Percentiles rank a stretch among this genome's conserved stretches.
Evolutionary conservation across 2,888 invertebrate species (phyloP).

Genomic region (Chelonus formosanus): DNA sequence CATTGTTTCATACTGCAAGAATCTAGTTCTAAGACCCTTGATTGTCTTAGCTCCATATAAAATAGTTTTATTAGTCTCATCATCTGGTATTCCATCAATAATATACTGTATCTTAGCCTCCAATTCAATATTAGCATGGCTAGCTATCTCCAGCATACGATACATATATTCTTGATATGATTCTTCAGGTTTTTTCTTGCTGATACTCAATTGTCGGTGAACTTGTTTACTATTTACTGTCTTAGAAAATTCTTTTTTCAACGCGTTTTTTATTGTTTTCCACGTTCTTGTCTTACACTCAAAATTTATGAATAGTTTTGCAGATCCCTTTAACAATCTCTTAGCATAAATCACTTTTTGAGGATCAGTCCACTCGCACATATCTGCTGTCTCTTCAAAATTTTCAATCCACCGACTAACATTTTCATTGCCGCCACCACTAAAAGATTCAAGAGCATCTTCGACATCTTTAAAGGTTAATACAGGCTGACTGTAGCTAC

Average conservation of each 20-base stretch:
- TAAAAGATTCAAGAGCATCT: too few species aligned
- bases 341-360: constrained; percentile 39
- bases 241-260: constrained; percentile 20
- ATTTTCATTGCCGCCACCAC: too few species aligned
- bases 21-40: background rate
- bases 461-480: too few species aligned
- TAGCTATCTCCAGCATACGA: constrained; percentile 15
- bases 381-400: constrained; percentile 36
- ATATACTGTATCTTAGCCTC: constrained; percentile 1
- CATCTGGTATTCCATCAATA: background rate
- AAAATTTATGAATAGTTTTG: constrained; percentile 32
- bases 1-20: constrained; percentile 17
- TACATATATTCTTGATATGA: constrained; percentile 25
- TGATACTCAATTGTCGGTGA: constrained; percentile 11
- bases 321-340: constrained; percentile 37
- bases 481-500: too few species aligned
- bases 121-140: constrained; percentile 5
- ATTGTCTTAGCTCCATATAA: constrained; percentile 13
- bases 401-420: constrained; percentile 34
- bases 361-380: constrained; percentile 34
- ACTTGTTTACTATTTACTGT: constrained; percentile 18
- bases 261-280: constrained; percentile 20
- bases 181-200: constrained; percentile 22
- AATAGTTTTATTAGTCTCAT: constrained; percentile 3
- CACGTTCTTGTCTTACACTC: constrained; percentile 27